phyloP scores from a whole-genome alignment of 2,113 vertebrate genomes.

The Myxocyprinus asiaticus region DNA sequence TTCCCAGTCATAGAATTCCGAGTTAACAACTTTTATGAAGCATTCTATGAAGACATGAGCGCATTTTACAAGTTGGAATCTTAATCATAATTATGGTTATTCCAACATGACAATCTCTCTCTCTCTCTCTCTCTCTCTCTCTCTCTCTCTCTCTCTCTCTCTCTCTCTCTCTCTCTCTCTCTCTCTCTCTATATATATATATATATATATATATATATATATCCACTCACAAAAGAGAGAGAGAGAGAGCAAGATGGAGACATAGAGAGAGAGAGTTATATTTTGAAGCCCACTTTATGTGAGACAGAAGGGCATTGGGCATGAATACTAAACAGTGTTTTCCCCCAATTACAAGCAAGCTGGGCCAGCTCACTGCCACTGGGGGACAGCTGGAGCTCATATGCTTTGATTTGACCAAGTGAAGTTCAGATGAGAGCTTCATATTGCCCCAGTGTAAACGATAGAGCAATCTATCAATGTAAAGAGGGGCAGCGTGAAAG shows the following conservation, averaged over 20 bases:
- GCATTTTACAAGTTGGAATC: no score
- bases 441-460: constrained; percentile 21
- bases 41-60: no score
- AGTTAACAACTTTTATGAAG: no score
- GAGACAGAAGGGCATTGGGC: constrained; percentile 52
- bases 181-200: no score
- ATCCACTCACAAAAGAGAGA: constrained; percentile 16
- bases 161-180: no score
- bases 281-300: constrained; percentile 52
- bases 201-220: no score
- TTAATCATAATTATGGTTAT: no score
- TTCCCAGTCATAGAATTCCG: no score
- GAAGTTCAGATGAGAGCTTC: constrained; percentile 36
- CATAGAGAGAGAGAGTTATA: constrained; percentile 40
- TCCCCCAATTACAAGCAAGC: constrained; percentile 42
- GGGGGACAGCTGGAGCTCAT: constrained; percentile 27
- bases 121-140: no score
- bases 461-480: constrained; percentile 20
- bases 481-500: not conserved
- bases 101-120: no score
- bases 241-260: constrained; percentile 48
- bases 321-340: constrained; percentile 57
- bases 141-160: no score
- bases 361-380: constrained; percentile 27
- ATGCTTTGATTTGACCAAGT: constrained; percentile 37